Evolutionary conservation across 30 jellyfish, hydroid and myxozoan genomes (phyloP), one percentile per base, ranked within the genome.

Genomic region (Phacellophora camtschatica): DNA sequence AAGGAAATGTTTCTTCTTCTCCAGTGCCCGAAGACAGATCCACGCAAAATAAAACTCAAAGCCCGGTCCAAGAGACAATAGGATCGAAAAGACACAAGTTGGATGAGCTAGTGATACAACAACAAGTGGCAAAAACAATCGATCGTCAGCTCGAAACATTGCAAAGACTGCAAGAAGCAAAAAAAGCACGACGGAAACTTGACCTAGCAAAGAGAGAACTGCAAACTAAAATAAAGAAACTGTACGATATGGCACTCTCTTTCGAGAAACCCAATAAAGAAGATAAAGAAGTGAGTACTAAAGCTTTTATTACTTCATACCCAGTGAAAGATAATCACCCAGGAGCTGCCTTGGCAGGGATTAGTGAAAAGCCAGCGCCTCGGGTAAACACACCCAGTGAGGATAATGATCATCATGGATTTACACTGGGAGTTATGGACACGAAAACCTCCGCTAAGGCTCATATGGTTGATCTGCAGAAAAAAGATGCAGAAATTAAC

Each of bases 351-450:
- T 66, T 93, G 29, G 87, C 99, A 0, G 99, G 99, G 6, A 66
- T 93, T 16, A 69, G 77, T 6, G 89, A 77, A 64, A 71, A 81
- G 16, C 67, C 75, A 9, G 92, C 58, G 29, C 12, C 32, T 25
- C 70, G 43, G 34, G 75, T 96, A 1, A 34, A 57, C 1, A 77
- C 92, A 7, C 90, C 84, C 1, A 59, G 84, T 19, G 92, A 92
- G 67, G 81, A 58, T 33, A 29, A 63, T 28, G 88, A 83, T 9
- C 97, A 86, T 32, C 92, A 82, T 45, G 99, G 99, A 12, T 87
- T 93, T 51, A 93, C 99, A 1, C 43, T 93, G 86, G 99, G 99
- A 25, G 79, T 42, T 24, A 80, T 79, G 81, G 99, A 93, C 66
- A 85, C 55, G 41, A 73, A 63, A 27, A 81, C 65, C n/a, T 51